phyloP scores from a whole-genome alignment of 2,113 vertebrate species.

The Paedocypris sp. region DNA sequence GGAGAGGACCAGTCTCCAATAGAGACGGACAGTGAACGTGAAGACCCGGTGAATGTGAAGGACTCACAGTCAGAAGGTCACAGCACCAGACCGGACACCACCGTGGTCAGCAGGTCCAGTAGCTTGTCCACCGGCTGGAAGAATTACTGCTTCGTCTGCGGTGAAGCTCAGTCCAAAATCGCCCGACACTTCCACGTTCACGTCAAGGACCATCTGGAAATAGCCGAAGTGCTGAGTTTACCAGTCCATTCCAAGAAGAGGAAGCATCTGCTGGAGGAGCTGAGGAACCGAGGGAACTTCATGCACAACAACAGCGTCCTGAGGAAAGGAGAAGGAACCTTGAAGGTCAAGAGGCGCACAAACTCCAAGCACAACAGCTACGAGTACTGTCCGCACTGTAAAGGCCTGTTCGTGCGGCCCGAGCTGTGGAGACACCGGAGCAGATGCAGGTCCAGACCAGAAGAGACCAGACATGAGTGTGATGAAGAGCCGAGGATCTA shows the following conservation, averaged over 20 bases:
- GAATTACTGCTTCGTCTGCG: background rate
- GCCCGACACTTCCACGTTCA: background rate
- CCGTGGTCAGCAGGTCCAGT: too few relatives aligned
- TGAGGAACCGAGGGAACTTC: background rate
- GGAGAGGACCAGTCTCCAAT: too few relatives aligned
- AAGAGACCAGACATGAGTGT: too few relatives aligned
- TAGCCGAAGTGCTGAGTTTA: background rate
- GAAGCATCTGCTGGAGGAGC: background rate
- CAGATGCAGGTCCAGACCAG: background rate
- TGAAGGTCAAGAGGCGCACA: background rate
- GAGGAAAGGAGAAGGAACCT: background rate
- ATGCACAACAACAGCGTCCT: background rate
- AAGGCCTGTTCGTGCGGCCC: background rate
- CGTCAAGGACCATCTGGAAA: background rate
- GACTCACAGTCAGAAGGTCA: too few relatives aligned
- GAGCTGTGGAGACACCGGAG: background rate
- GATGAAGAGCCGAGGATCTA: too few relatives aligned
- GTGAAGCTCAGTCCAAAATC: background rate
- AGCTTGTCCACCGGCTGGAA: too few relatives aligned
- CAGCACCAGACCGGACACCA: too few relatives aligned
- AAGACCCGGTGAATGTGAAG: too few relatives aligned
- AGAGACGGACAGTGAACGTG: too few relatives aligned
- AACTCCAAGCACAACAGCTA: background rate
- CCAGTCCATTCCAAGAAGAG: background rate
- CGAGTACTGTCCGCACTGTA: background rate